phyloP scores from a whole-genome alignment of 2,888 invertebrate genomes.

The Enchytraeus crypticus region DNA sequence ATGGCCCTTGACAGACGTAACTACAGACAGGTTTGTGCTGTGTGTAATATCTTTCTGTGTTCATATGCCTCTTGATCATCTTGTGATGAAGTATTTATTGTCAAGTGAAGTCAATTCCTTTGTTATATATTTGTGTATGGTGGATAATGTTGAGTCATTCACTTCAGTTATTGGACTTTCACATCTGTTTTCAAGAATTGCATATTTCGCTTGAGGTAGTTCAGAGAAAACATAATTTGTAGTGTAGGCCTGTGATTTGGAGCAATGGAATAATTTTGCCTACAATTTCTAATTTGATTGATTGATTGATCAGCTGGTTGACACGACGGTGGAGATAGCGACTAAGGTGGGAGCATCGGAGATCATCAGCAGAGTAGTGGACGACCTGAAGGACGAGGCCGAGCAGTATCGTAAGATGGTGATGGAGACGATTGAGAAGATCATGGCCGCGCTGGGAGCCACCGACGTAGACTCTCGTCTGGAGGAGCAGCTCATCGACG shows the following conservation, averaged over 20 bases:
- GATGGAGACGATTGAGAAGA: conserved; percentile 99
- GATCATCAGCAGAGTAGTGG: conserved; percentile 95
- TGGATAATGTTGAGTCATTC: no score
- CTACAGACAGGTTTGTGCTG: conserved; percentile 65
- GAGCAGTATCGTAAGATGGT: conserved; percentile 99
- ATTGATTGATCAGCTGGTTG: conserved; percentile 63
- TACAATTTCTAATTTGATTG: no score
- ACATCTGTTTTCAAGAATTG: no score
- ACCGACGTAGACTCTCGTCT: conserved; percentile 94
- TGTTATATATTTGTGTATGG: no score
- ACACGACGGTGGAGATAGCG: conserved; percentile 98
- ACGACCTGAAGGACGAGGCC: conserved; percentile 97
- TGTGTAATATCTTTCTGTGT: no score
- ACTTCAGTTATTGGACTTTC: no score
- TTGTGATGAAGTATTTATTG: background rate
- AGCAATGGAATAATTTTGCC: no score
- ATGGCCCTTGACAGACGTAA: conserved; percentile 98
- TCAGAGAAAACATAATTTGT: no score
- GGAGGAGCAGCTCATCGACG: conserved; percentile 97
- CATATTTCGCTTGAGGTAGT: no score
- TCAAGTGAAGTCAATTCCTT: no score
- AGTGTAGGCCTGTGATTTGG: no score
- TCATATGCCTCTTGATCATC: background rate
- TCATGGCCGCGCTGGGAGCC: conserved; percentile 91
- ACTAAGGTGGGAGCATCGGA: conserved; percentile 99